These are phyloP conservation scores for Nomada ruficornis DNA, from an alignment of 2,888 invertebrate genomes.

Conservation along the genomic window DNA sequence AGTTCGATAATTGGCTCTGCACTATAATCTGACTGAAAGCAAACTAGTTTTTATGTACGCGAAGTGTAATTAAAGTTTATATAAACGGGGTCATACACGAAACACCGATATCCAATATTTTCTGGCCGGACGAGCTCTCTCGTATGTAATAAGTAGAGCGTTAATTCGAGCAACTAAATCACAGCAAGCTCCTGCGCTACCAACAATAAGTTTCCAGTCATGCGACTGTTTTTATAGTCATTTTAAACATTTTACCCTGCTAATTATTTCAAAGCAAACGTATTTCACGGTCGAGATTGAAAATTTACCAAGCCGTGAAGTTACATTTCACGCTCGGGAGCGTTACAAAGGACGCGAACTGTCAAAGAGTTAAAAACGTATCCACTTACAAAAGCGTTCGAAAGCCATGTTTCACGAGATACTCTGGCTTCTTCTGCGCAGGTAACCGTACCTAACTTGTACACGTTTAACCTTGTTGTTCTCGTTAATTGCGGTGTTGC, in stretches of 20 bases:
- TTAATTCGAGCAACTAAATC: not conserved
- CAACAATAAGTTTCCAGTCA: not conserved
- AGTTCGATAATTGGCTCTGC: constrained; percentile 4
- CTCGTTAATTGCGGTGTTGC: constrained; percentile 17
- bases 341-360: constrained; percentile 36
- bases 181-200: not conserved
- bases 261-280: constrained; percentile 32
- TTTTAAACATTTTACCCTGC: not conserved
- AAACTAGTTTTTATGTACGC: constrained; percentile 1
- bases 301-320: constrained; percentile 9
- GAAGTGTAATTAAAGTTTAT: constrained; percentile 28
- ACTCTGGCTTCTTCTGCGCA: constrained; percentile 2
- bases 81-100: not conserved
- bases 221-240: not conserved
- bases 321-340: constrained; percentile 34
- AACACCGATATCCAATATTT: constrained; percentile 4
- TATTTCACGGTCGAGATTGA: constrained; percentile 5
- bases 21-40: not conserved
- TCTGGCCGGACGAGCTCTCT: not conserved
- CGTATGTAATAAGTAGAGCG: too few relatives aligned
- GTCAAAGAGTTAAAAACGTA: constrained; percentile 31
- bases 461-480: constrained; percentile 20
- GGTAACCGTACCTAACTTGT: constrained; percentile 33
- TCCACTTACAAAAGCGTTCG: constrained; percentile 26
- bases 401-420: constrained; percentile 7